Base-by-base conservation (phyloP, 1,140 invertebrate species). In the Philopotamus ludificatus region DNA sequence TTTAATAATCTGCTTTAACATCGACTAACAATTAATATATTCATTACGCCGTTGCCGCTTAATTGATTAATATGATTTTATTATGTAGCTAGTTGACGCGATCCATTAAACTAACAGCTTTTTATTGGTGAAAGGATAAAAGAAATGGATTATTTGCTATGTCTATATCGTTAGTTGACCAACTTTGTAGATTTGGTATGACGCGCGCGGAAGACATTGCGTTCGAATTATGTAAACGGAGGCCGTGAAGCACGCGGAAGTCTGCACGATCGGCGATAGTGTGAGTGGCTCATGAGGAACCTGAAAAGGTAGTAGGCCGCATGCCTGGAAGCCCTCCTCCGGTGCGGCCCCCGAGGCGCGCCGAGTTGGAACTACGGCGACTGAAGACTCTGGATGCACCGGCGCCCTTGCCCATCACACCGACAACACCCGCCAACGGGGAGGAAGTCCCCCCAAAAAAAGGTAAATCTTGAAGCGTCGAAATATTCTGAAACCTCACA, bases 311-410 rank as follows among this genome's bases (percentile, higher is more conserved):
- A 39, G 16, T 3, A 41, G 44, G 21, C 22, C 57, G 42, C 57
- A 63, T 55, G 63, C 51, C 54, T 34, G 42, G 54, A 39, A 49
- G 20, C 58, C 68, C 65, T 26, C 68, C 68, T n/a, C 68, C 68
- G 22, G 61, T 70, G 54, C 60, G 68, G 20, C 68, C 68, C 39
- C 65, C 68, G 16, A 55, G 68, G 47, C 54, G 68, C 16, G 68
- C 68, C 26, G 68, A 70, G 55, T 60, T 70, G 8, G 68, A 70
- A 62, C 68, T 70, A 16, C 53, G 65, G 9, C 53, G 62, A 15
- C 61, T 70, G 41, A 28, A 50, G n/a, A 63, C 65, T 16, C 50
- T 70, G 53, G 68, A 70, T 63, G 68, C 68, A 2, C 68, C 68
- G 4, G 54, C 68, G 44, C 68, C 68, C 3, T 42, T 67, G 55